Evolutionary conservation across 2,888 invertebrate species (phyloP), one percentile per base, ranked within the genome.

Genomic region (Willowsia nigromaculata): DNA sequence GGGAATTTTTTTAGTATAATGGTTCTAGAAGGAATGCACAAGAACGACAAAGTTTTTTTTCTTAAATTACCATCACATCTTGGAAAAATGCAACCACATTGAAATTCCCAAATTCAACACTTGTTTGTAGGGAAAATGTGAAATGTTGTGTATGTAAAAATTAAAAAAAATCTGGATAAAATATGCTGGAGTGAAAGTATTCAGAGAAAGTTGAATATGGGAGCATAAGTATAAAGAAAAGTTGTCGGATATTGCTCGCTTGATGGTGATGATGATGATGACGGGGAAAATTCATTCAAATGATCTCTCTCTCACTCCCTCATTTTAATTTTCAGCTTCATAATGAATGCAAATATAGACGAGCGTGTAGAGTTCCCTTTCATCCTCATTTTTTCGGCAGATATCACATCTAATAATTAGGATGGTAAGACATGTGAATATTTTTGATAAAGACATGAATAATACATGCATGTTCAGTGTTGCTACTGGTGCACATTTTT

Each of bases 311-410:
- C 47, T 74, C 47, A 30, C 47, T 68, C 50, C 53, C 68, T 84
- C 74, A 84, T 25, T 74, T 53, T 83, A 62, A 47, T 65, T 78
- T n/a, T 80, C 22, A 50, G 37, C 65, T 47, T 78, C 47, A 85
- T 78, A 85, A 85, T 68, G 78, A 65, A 85, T 85, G 85, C 78
- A 85, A 85, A 85, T 76, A 85, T 59, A 47, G 40, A 27, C 47
- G 37, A 18, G 37, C 11, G 15, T 22, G 11, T 43, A 74, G 47
- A 22, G 7, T 27, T 47, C 47, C 33, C 7, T 22, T 7, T 33
- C n/a, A 18, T 9, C 37, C 15, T 22, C 18, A 68, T n/a, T n/a
- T n/a, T n/a, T n/a, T n/a, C n/a, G 37, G 33, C n/a, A 33, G 37
- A n/a, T 7, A 7, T 6, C 50, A 50, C 50, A 50, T 18, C 5